These are phyloP conservation scores for Nymphicus hollandicus DNA, from an alignment of 2,113 vertebrate genomes.

Conservation along the genomic window DNA sequence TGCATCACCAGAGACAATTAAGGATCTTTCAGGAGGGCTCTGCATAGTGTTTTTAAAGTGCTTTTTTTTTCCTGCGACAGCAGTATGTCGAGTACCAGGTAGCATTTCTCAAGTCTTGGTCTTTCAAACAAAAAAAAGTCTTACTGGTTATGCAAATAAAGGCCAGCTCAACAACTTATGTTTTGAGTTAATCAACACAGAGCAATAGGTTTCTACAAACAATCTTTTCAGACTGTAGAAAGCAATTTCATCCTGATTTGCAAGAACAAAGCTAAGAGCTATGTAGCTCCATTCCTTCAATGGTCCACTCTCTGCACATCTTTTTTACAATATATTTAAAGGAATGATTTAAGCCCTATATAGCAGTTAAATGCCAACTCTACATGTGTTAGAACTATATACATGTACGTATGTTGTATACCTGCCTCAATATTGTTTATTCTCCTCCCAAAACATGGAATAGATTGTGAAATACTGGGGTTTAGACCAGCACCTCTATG, in stretches of 20 bases:
- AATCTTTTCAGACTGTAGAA: not conserved
- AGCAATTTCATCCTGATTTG: not conserved
- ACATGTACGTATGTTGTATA: not conserved
- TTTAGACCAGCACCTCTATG: not conserved
- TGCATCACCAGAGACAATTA: not conserved
- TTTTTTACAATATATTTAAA: not conserved
- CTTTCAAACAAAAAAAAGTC: not conserved
- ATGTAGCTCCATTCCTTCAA: not conserved
- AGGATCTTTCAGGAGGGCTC: not conserved
- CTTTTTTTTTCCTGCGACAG: not conserved
- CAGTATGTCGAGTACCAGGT: accelerated
- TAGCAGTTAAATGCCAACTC: not conserved
- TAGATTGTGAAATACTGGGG: not conserved
- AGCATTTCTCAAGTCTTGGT: not conserved
- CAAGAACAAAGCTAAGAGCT: not conserved
- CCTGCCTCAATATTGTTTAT: not conserved
- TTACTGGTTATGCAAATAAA: not conserved
- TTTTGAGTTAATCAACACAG: not conserved
- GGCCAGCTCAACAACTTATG: not conserved
- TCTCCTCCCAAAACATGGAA: not conserved
- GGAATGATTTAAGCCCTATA: not conserved
- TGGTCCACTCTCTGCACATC: not conserved
- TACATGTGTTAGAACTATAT: not conserved
- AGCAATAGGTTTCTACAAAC: not conserved
- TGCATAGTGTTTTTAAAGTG: not conserved